phyloP scores from a whole-genome alignment of 1,140 invertebrate genomes.

The Nebria ingens region DNA sequence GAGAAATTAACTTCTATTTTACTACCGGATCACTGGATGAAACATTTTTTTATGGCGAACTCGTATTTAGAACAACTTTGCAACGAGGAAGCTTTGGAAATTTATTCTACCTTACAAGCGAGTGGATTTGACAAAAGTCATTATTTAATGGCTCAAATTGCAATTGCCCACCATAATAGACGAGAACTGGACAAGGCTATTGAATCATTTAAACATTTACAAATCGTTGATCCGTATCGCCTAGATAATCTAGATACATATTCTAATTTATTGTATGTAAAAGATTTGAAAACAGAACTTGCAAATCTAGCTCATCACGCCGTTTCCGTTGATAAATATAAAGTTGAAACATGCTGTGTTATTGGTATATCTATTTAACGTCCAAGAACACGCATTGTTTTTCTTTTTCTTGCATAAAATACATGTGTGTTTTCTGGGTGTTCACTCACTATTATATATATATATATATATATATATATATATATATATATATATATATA shows the following conservation, averaged over 20 bases:
- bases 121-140: constrained; percentile 78
- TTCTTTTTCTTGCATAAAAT: background rate
- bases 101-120: constrained; percentile 65
- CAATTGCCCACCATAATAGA: constrained; percentile 84
- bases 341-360: constrained; percentile 96
- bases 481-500: background rate
- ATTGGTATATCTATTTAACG: constrained; percentile 57
- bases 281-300: constrained; percentile 85
- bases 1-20: constrained; percentile 54
- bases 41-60: constrained; percentile 84
- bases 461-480: background rate
- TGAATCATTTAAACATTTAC: constrained; percentile 67
- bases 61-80: constrained; percentile 84
- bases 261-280: constrained; percentile 93
- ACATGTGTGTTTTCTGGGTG: background rate
- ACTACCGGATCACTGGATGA: constrained; percentile 89
- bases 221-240: constrained; percentile 80
- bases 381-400: too few relatives aligned
- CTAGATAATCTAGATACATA: constrained; percentile 94
- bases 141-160: constrained; percentile 87
- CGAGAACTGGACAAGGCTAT: constrained; percentile 88
- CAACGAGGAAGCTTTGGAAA: constrained; percentile 77
- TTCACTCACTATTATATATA: background rate
- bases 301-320: constrained; percentile 88
- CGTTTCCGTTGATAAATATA: constrained; percentile 91